A percentile compares a stretch with the other conserved stretches of the same genome.
These are phyloP conservation scores for Ammodramus savannarum DNA, from an alignment of 2,113 vertebrate genomes.

Conservation along the genomic window DNA sequence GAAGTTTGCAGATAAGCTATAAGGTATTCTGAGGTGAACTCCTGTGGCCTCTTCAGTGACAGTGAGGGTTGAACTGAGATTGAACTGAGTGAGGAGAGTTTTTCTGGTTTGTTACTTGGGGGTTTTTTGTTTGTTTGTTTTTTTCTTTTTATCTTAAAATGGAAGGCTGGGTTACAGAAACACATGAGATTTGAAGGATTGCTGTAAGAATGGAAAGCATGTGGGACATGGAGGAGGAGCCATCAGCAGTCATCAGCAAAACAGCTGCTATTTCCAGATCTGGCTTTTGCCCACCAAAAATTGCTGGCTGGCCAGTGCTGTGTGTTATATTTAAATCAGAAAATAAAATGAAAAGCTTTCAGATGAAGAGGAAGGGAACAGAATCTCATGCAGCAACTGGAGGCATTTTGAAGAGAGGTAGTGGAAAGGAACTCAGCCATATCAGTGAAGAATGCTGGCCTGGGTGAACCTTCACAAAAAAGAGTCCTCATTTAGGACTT, in stretches of 20 bases:
- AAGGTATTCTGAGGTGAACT: neutral
- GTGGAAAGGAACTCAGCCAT: neutral
- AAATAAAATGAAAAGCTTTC: neutral
- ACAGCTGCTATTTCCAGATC: neutral
- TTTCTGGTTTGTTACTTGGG: neutral
- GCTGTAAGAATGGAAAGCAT: neutral
- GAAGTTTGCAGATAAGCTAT: neutral
- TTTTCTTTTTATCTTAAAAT: neutral
- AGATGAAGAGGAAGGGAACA: neutral
- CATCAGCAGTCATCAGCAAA: neutral
- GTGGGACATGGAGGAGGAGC: neutral
- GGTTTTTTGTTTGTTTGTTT: neutral
- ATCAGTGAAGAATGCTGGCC: neutral
- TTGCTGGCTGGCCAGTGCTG: neutral
- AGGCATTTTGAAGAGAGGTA: neutral
- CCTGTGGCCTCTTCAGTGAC: neutral
- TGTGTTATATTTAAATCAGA: neutral
- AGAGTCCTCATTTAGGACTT: neutral
- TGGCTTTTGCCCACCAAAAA: neutral
- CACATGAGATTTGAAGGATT: neutral
- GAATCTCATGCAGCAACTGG: neutral
- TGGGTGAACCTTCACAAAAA: neutral
- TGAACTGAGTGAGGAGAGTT: neutral
- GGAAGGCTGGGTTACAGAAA: neutral
- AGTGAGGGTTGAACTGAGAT: neutral